phyloP scores from a whole-genome alignment of 2,797 vertebrate genomes.

The Microchirus variegatus region DNA sequence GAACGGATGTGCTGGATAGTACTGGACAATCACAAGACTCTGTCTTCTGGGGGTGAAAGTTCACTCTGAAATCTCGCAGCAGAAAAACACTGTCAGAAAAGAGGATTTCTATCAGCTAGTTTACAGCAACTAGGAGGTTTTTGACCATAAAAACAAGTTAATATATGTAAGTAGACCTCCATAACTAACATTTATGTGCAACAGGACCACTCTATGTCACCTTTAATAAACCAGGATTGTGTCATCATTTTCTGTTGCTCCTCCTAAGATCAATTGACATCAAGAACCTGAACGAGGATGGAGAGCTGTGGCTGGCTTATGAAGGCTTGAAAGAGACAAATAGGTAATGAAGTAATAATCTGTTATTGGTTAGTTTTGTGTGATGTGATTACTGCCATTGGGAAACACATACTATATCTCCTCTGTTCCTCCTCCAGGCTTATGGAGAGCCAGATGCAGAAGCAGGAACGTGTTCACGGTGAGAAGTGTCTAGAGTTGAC shows the following conservation, averaged over 20 bases:
- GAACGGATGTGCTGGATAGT: too few species aligned
- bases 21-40: too few species aligned
- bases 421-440: slow-evolving; percentile 75
- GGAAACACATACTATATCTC: background rate
- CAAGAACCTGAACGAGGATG: slow-evolving; percentile 94
- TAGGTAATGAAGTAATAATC: slow-evolving; percentile 77
- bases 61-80: too few species aligned
- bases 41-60: too few species aligned
- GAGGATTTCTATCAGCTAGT: too few species aligned
- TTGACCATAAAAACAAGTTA: too few species aligned
- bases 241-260: slow-evolving; percentile 9
- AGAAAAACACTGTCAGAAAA: too few species aligned
- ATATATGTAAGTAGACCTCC: too few species aligned
- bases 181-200: too few species aligned
- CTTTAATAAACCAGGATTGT: background rate
- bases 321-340: slow-evolving; percentile 96
- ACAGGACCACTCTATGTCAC: too few species aligned
- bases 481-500: slow-evolving; percentile 82
- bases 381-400: background rate
- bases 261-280: slow-evolving; percentile 79
- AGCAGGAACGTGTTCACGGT: slow-evolving; percentile 83
- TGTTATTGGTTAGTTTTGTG: background rate
- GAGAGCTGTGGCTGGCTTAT: slow-evolving; percentile 95
- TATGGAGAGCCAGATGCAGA: slow-evolving; percentile 89
- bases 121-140: too few species aligned